phyloP scores from a whole-genome alignment of 2,113 vertebrate species.

The Chelonoidis abingdonii region DNA sequence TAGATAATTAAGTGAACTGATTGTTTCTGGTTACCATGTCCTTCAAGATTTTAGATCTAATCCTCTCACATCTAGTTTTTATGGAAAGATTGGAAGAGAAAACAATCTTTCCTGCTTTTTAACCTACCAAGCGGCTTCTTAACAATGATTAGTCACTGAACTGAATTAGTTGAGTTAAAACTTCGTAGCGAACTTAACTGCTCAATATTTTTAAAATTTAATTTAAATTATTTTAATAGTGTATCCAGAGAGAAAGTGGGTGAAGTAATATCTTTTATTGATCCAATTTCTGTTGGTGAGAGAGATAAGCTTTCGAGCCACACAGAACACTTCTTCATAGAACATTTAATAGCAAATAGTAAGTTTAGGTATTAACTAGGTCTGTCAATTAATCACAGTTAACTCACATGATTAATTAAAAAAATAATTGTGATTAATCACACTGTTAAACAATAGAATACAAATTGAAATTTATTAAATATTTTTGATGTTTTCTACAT shows the following conservation, averaged over 20 bases:
- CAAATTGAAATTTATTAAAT: too few species aligned
- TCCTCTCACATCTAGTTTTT: not conserved
- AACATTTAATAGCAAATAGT: not conserved
- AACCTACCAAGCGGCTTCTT: too few species aligned
- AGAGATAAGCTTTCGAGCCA: not conserved
- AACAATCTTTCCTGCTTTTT: not conserved
- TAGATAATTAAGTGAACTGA: not conserved
- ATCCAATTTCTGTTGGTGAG: not conserved
- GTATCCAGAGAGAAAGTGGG: too few species aligned
- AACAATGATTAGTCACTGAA: not conserved
- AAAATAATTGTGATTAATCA: too few species aligned
- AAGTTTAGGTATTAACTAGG: too few species aligned
- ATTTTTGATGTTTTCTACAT: too few species aligned
- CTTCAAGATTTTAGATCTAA: not conserved
- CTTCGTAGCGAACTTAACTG: not conserved
- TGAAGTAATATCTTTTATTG: not conserved
- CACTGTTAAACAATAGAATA: too few species aligned
- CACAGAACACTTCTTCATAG: not conserved
- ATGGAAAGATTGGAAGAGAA: not conserved
- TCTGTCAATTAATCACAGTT: too few species aligned
- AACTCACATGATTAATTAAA: too few species aligned
- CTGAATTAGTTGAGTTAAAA: not conserved
- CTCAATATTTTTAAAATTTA: not conserved
- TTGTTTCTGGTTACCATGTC: not conserved
- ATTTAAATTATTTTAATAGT: not conserved